A percentile compares a stretch with the other conserved stretches of the same genome.
These are phyloP conservation scores for Gambelia wislizenii DNA, from an alignment of 2,797 vertebrate genomes.

Conservation along the genomic window DNA sequence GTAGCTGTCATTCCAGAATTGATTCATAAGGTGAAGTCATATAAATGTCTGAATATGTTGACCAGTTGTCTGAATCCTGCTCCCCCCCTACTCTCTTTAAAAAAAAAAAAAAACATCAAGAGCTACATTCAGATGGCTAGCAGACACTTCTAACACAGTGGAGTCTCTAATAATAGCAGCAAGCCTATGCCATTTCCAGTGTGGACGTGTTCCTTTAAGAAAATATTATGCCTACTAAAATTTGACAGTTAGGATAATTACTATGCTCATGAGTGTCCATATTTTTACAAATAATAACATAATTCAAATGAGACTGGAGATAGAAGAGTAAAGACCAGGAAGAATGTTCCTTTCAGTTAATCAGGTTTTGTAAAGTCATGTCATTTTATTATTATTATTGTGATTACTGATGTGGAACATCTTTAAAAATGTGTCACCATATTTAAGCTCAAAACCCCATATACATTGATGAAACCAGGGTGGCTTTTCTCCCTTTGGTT, in stretches of 20 bases:
- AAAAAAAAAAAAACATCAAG: no score
- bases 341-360: neutral
- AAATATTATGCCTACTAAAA: neutral
- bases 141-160: neutral
- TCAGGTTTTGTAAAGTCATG: neutral
- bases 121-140: neutral
- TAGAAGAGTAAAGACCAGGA: constrained; percentile 1
- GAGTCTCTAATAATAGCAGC: neutral
- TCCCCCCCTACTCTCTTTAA: no score
- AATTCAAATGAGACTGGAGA: neutral
- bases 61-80: neutral
- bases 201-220: neutral
- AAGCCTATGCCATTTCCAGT: neutral
- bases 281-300: neutral
- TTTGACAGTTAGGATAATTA: constrained; percentile 3
- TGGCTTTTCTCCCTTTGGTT: neutral
- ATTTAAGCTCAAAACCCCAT: neutral
- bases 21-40: neutral
- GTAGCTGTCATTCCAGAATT: neutral
- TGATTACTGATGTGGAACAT: neutral
- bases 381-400: neutral
- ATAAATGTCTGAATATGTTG: neutral
- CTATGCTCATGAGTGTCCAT: rapidly evolving
- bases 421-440: neutral
- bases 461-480: neutral